Evolutionary conservation across 1,140 invertebrate species (phyloP).

Genomic region (Frieseomelitta varia): DNA sequence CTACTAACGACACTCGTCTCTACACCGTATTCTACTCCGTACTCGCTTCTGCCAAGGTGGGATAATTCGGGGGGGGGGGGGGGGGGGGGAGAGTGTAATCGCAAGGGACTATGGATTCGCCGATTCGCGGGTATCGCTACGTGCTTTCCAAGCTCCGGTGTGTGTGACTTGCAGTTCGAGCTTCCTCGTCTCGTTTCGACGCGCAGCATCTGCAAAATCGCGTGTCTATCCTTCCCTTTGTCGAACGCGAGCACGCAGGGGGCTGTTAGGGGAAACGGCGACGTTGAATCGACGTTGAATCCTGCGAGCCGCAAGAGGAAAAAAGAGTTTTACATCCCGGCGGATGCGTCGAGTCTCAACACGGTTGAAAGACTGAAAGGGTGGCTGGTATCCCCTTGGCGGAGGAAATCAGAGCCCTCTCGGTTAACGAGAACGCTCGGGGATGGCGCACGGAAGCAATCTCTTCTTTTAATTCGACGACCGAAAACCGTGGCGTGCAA

Average conservation of each 20-base stretch:
- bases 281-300: not conserved
- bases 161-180: no score
- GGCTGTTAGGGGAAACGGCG: no score
- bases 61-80: not conserved
- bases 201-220: no score
- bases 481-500: not conserved
- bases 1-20: conserved; percentile 29
- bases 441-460: not conserved
- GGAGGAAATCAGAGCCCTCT: not conserved
- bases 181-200: no score
- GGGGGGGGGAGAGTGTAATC: no score
- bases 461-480: conserved; percentile 3
- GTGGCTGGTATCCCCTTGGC: not conserved
- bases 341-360: not conserved
- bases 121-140: not conserved
- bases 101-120: not conserved
- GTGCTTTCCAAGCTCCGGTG: no score
- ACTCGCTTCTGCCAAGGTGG: not conserved
- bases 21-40: not conserved
- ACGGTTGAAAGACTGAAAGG: conserved; percentile 18
- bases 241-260: no score
- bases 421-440: not conserved
- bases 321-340: not conserved
- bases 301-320: not conserved
- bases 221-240: no score